phyloP scores from a whole-genome alignment of 2,113 vertebrate species.

The Myrmecobius fasciatus region DNA sequence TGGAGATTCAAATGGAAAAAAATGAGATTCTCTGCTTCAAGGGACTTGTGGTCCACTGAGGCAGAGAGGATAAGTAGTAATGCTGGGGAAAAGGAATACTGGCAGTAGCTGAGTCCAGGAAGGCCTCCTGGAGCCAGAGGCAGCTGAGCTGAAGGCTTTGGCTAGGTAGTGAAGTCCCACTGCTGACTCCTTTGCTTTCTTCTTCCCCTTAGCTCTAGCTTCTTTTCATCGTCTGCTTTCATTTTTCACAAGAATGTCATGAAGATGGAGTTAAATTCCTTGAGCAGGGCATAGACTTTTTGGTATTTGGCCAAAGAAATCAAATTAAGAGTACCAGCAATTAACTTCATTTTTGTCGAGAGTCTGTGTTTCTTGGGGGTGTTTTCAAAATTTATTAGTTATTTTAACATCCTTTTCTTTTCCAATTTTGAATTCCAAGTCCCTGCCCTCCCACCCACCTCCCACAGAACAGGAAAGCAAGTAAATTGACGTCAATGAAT shows the following conservation, averaged over 20 bases:
- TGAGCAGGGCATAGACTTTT: neutral
- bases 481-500: neutral
- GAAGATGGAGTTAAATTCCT: neutral
- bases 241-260: neutral
- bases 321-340: neutral
- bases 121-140: neutral
- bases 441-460: too few relatives aligned
- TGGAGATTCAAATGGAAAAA: too few relatives aligned
- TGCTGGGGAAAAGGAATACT: neutral
- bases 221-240: neutral
- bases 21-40: neutral
- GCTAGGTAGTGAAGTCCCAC: neutral
- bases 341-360: neutral
- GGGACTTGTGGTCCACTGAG: neutral
- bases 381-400: neutral
- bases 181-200: neutral
- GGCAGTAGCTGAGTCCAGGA: neutral
- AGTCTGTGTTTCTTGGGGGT: neutral
- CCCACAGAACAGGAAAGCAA: neutral
- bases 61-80: too few relatives aligned
- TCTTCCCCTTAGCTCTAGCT: neutral
- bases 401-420: neutral
- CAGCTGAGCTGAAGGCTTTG: too few relatives aligned
- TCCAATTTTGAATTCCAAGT: neutral
- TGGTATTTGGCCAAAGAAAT: neutral